These are phyloP conservation scores for Kryptolebias marmoratus DNA, from an alignment of 2,113 vertebrate genomes.

Conservation along the genomic window DNA sequence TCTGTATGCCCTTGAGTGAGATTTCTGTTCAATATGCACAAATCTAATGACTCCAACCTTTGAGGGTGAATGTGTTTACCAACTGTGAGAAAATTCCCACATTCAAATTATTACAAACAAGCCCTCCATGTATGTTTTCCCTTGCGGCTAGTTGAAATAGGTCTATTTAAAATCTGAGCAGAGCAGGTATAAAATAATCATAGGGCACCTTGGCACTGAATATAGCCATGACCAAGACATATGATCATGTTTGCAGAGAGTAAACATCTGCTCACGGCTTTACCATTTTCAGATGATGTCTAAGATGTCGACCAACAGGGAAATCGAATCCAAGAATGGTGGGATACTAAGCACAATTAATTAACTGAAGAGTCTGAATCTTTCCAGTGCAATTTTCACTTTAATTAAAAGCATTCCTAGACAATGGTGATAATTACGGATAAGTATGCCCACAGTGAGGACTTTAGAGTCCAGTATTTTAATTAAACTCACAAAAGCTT, in stretches of 20 bases:
- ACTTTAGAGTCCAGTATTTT: conserved; percentile 17
- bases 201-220: conserved; percentile 30
- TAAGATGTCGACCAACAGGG: conserved; percentile 38
- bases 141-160: conserved; percentile 37
- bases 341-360: conserved; percentile 40
- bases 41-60: conserved; percentile 51
- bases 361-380: conserved; percentile 53
- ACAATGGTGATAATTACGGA: conserved; percentile 53
- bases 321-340: conserved; percentile 30
- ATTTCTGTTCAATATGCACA: conserved; percentile 55
- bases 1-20: conserved; percentile 48
- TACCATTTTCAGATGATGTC: conserved; percentile 16
- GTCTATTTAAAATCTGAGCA: conserved; percentile 38
- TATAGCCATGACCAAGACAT: conserved; percentile 14
- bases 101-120: conserved; percentile 64
- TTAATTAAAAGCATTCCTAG: conserved; percentile 70
- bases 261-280: conserved; percentile 51
- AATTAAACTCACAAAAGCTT: conserved; percentile 31
- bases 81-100: conserved; percentile 45
- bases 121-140: conserved; percentile 31
- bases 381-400: conserved; percentile 46
- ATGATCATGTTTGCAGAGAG: conserved; percentile 31
- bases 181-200: conserved; percentile 45
- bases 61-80: conserved; percentile 41
- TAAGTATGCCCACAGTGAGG: conserved; percentile 16